A percentile compares a stretch with the other conserved stretches of the same genome.
Conservation (phyloP, 2,888 invertebrate species). For the Zelleria hepariella region DNA sequence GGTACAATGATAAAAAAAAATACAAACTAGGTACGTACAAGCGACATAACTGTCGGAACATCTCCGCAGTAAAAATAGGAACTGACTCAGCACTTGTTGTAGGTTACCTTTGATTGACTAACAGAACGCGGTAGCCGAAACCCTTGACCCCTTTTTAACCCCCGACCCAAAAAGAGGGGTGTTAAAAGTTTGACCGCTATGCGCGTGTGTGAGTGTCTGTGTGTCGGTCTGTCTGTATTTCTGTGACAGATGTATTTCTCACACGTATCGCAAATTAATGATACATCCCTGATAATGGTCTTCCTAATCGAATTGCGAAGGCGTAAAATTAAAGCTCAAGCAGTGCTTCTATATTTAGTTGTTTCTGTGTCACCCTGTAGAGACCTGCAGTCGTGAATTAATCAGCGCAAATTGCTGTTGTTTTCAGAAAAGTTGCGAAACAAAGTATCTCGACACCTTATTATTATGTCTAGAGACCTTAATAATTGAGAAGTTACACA, state of each 20-base stretch:
- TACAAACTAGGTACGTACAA: too few relatives aligned
- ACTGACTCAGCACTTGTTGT: too few relatives aligned
- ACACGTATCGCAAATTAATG: neutral
- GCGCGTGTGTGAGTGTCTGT: too few relatives aligned
- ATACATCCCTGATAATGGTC: neutral
- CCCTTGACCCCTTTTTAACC: too few relatives aligned
- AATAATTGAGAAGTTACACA: neutral
- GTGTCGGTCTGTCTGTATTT: neutral
- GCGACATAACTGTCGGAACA: too few relatives aligned
- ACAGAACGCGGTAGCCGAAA: neutral
- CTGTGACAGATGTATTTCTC: neutral
- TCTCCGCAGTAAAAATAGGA: too few relatives aligned
- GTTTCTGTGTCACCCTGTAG: neutral
- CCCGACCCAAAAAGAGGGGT: too few relatives aligned
- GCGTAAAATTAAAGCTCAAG: neutral
- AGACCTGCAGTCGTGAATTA: neutral
- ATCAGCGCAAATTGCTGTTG: neutral
- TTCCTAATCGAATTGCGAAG: too few relatives aligned
- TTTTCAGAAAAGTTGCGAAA: neutral
- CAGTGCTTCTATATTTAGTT: neutral
- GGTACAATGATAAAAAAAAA: too few relatives aligned
- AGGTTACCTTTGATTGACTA: too few relatives aligned
- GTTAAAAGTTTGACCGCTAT: too few relatives aligned
- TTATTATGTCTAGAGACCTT: neutral
- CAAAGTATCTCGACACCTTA: neutral